phyloP scores from a whole-genome alignment of 2,888 invertebrate genomes.

The Lasioglossum malachurum region DNA sequence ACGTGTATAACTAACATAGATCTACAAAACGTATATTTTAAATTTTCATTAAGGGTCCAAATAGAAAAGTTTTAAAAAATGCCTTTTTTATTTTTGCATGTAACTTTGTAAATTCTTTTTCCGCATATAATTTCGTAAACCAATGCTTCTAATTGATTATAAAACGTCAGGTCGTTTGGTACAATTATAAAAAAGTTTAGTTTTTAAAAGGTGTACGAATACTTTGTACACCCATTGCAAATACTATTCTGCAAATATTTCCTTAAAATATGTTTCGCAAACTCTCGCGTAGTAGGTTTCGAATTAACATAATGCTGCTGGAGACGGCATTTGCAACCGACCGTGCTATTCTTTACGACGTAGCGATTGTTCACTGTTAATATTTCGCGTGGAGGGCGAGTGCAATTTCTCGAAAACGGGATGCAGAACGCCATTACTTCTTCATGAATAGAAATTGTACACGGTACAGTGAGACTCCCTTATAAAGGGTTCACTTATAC shows the following conservation, averaged over 20 bases:
- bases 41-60: no score
- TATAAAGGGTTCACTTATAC: slow-evolving; percentile 19
- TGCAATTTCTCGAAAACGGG: background rate
- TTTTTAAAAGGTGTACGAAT: no score
- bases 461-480: slow-evolving; percentile 18
- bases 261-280: background rate
- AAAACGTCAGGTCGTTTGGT: no score
- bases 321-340: background rate
- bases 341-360: background rate
- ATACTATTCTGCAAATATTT: background rate
- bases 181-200: no score
- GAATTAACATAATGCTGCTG: background rate
- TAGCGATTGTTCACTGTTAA: slow-evolving; percentile 1
- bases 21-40: no score
- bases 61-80: no score
- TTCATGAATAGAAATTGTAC: slow-evolving; percentile 39
- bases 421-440: slow-evolving; percentile 9
- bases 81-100: no score
- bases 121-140: no score
- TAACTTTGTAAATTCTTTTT: no score
- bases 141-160: no score
- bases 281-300: background rate
- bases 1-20: no score
- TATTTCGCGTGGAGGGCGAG: background rate
- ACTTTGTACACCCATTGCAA: background rate